Evolutionary conservation across 2,113 vertebrate genomes (phyloP).

Genomic region (Lutjanus erythropterus): DNA sequence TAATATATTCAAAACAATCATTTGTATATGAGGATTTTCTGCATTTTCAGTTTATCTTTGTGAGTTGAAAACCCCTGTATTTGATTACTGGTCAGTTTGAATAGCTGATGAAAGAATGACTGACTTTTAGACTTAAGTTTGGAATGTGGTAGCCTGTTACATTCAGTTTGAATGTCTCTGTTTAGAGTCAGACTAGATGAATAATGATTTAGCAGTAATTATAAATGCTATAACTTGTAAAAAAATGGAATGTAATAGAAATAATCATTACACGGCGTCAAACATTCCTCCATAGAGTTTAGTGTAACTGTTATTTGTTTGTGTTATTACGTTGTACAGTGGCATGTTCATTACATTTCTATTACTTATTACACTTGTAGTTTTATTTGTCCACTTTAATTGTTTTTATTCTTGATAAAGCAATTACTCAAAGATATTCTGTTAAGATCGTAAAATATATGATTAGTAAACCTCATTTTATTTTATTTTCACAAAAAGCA

Average conservation of each 20-base stretch:
- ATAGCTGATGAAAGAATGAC: neutral
- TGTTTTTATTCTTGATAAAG: neutral
- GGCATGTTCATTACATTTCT: neutral
- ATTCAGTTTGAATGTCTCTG: too few relatives aligned
- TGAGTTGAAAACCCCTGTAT: too few relatives aligned
- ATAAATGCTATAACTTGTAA: neutral
- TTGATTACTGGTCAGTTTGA: neutral
- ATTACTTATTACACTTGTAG: neutral
- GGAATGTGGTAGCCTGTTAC: too few relatives aligned
- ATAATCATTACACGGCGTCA: neutral
- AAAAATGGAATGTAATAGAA: neutral
- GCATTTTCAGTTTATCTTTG: neutral
- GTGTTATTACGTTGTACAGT: neutral
- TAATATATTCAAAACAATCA: neutral
- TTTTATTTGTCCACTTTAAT: neutral
- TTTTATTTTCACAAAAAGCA: neutral
- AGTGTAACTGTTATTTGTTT: neutral
- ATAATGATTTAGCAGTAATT: too few relatives aligned
- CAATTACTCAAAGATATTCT: neutral
- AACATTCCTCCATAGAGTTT: neutral
- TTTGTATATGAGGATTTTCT: neutral
- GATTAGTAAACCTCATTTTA: neutral
- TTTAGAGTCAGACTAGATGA: too few relatives aligned
- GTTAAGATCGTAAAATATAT: neutral
- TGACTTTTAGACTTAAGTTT: neutral